Conservation (phyloP, 1,140 invertebrate species). For the Agrypnia vestita region DNA sequence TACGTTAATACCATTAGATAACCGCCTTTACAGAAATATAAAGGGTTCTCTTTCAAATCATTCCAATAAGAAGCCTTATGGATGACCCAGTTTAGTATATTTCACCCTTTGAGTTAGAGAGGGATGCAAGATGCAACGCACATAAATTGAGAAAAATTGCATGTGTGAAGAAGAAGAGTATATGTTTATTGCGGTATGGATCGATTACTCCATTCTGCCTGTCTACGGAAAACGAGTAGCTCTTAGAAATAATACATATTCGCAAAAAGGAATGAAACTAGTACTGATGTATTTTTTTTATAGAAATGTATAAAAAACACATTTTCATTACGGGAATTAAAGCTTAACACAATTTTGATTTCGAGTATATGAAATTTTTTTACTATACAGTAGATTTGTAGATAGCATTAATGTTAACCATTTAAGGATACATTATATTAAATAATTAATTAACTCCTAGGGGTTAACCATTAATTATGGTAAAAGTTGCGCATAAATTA, state of each 20-base stretch:
- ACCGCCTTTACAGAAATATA: background rate
- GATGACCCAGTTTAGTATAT: background rate
- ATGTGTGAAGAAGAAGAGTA: background rate
- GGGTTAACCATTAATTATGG: background rate
- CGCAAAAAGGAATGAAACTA: background rate
- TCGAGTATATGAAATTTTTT: background rate
- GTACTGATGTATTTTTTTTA: background rate
- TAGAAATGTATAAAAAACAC: background rate
- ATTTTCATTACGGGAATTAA: background rate
- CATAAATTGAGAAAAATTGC: background rate
- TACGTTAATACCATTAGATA: background rate
- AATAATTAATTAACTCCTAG: background rate
- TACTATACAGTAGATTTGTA: background rate
- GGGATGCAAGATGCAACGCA: background rate
- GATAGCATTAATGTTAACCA: background rate
- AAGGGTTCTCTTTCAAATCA: background rate
- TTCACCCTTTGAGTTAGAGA: background rate
- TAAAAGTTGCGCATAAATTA: background rate
- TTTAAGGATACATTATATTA: background rate
- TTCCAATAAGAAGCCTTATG: background rate
- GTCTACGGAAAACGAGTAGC: background rate
- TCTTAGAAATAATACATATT: background rate
- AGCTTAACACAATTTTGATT: background rate
- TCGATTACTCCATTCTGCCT: constrained; percentile 5
- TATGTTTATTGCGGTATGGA: background rate